phyloP scores from a whole-genome alignment of 2,888 invertebrate genomes.

The Augiades crinisus region DNA sequence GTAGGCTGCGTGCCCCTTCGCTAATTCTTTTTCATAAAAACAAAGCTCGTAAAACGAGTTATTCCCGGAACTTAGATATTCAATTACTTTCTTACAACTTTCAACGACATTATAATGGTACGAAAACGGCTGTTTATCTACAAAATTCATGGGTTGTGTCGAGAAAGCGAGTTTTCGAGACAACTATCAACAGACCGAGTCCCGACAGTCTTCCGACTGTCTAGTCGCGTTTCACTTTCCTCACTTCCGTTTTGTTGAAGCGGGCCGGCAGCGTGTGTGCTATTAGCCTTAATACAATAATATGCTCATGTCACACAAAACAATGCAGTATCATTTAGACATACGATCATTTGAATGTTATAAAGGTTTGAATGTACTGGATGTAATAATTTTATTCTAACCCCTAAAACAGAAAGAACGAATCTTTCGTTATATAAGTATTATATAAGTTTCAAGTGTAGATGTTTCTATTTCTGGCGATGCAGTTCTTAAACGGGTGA shows the following conservation, averaged over 20 bases:
- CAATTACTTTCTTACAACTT: not conserved
- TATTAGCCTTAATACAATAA: not conserved
- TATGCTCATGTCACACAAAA: not conserved
- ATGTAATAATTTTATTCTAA: too few species aligned
- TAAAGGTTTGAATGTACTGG: too few species aligned
- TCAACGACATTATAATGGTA: not conserved
- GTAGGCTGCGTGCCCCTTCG: too few species aligned
- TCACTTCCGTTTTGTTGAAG: not conserved
- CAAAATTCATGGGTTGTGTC: slow-evolving; percentile 1
- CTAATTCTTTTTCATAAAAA: not conserved
- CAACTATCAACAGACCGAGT: not conserved
- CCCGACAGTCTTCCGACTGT: not conserved
- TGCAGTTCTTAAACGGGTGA: too few species aligned
- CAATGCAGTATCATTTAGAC: not conserved
- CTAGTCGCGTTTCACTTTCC: slow-evolving; percentile 3
- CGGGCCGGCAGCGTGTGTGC: not conserved
- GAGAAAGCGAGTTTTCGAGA: slow-evolving; percentile 6
- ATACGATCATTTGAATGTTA: not conserved
- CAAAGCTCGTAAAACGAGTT: too few species aligned
- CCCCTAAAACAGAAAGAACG: too few species aligned
- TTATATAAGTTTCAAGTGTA: too few species aligned
- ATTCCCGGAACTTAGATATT: too few species aligned
- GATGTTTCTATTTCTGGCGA: too few species aligned
- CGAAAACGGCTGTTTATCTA: not conserved
- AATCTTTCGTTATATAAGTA: too few species aligned